phyloP scores from a whole-genome alignment of 2,113 vertebrate species.

The Sylvietta virens region DNA sequence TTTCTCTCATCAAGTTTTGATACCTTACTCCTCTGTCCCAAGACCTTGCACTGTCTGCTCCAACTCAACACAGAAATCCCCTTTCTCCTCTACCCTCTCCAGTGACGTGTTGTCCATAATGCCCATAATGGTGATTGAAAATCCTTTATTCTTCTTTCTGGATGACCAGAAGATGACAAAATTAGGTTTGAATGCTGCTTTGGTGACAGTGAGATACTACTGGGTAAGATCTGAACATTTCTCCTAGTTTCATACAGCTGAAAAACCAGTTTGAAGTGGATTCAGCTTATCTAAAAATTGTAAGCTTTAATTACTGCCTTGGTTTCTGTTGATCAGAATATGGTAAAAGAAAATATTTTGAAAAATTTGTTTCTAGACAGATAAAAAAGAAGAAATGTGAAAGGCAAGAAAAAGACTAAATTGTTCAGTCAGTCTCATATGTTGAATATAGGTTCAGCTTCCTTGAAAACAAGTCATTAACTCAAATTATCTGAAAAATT shows the following conservation, averaged over 20 bases:
- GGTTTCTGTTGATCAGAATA: not conserved
- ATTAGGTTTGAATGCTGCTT: not conserved
- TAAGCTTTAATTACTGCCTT: not conserved
- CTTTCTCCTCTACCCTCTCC: not conserved
- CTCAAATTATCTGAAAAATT: not conserved
- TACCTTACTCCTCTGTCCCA: not conserved
- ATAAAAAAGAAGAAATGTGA: not conserved
- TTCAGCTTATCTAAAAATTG: not conserved
- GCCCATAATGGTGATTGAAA: not conserved
- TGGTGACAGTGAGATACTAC: not conserved
- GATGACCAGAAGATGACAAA: not conserved
- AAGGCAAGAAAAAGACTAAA: not conserved
- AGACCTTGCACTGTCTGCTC: not conserved
- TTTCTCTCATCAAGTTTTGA: not conserved
- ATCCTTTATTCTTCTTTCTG: not conserved
- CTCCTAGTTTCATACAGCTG: not conserved
- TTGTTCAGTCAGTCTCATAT: fast-evolving
- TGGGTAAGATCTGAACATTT: not conserved
- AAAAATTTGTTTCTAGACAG: not conserved
- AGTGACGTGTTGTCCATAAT: not conserved
- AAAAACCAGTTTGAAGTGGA: not conserved
- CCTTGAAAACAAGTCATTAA: not conserved
- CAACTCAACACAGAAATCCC: not conserved
- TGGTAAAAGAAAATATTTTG: not conserved
- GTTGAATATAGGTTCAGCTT: not conserved